Percentiles rank a stretch among this genome's conserved stretches.
Evolutionary conservation across 2,888 invertebrate genomes (phyloP).

Genomic region (Spatulosminthurus flaviceps): DNA sequence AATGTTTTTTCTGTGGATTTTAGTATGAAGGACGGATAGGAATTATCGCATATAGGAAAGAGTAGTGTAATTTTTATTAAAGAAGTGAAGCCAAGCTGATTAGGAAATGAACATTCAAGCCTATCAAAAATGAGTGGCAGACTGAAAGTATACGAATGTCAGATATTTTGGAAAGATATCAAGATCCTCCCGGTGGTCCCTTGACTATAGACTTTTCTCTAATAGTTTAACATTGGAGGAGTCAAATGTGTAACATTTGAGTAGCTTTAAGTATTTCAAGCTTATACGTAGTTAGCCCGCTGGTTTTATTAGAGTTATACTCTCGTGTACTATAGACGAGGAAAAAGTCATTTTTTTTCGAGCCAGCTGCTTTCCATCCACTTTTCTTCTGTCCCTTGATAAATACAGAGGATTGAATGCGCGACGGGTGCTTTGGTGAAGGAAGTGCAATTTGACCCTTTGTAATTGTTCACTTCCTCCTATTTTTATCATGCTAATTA

Average conservation of each 20-base stretch:
- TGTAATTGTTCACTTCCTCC: not conserved
- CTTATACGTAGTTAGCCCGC: no score
- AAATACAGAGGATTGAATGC: not conserved
- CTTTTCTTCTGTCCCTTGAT: not conserved
- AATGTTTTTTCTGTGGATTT: no score
- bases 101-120: constrained; percentile 34
- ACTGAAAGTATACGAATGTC: constrained; percentile 41
- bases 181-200: constrained; percentile 40
- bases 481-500: constrained; percentile 2
- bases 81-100: constrained; percentile 28
- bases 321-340: no score
- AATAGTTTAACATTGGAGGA: not conserved
- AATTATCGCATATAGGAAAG: no score
- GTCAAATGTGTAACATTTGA: not conserved
- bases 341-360: no score
- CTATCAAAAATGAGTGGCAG: constrained; percentile 46
- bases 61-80: not conserved
- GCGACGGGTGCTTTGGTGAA: not conserved
- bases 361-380: not conserved
- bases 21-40: no score
- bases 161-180: constrained; percentile 47
- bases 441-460: not conserved
- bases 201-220: constrained; percentile 4
- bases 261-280: no score
- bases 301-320: no score